A percentile compares a stretch with the other conserved stretches of the same genome.
Conservation (phyloP, 92 coral and sea anemone species). For the Umimayanthus kanabou region DNA sequence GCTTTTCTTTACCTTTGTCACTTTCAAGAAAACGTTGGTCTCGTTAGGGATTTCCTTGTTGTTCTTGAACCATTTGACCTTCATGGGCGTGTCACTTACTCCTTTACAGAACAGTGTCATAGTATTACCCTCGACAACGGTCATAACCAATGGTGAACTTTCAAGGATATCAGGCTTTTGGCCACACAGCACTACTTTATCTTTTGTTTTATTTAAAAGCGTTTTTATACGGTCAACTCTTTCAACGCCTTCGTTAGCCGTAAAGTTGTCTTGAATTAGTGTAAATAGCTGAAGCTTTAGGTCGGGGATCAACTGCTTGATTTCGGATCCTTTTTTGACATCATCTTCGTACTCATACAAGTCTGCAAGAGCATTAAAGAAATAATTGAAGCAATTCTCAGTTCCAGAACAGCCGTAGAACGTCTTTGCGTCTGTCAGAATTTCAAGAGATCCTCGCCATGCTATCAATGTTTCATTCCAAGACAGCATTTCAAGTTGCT, state of each 20-base stretch:
- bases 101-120: conserved; percentile 31
- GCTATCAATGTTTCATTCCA: conserved; percentile 34
- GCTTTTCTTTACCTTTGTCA: conserved; percentile 26
- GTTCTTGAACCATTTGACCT: conserved; percentile 45
- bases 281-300: conserved; percentile 7
- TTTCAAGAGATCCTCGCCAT: conserved; percentile 35
- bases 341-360: conserved; percentile 44
- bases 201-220: conserved; percentile 34
- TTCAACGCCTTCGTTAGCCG: background rate
- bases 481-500: background rate
- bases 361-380: conserved; percentile 39
- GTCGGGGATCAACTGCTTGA: conserved; percentile 24
- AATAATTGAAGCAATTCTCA: conserved; percentile 38
- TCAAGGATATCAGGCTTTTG: conserved; percentile 24
- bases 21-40: background rate
- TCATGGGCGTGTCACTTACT: conserved; percentile 28
- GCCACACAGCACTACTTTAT: conserved; percentile 41
- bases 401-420: conserved; percentile 51
- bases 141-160: conserved; percentile 38
- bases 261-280: background rate
- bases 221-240: background rate
- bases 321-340: conserved; percentile 30
- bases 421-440: conserved; percentile 21
- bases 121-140: conserved; percentile 12
- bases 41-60: conserved; percentile 15